Conservation (phyloP, 2,888 invertebrate genomes). For the Sarcophaga caerulescens region DNA sequence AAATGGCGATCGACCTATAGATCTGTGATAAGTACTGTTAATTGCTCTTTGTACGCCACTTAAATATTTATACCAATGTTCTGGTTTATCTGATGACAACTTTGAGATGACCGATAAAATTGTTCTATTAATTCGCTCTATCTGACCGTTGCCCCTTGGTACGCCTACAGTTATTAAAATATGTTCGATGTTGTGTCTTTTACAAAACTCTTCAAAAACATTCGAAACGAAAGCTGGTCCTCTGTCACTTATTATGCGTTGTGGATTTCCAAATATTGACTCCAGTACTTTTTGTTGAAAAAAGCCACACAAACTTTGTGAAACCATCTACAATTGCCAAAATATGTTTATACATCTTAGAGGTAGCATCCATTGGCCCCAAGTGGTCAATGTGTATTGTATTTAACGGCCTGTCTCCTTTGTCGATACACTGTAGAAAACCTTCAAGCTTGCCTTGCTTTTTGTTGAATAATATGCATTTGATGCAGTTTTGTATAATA, state of each 20-base stretch:
- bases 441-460: too few species aligned
- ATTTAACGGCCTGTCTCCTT: constrained; percentile 54
- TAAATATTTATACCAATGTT: constrained; percentile 30
- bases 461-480: too few species aligned
- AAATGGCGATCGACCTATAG: constrained; percentile 39
- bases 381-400: constrained; percentile 61
- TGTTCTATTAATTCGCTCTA: constrained; percentile 3
- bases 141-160: neutral
- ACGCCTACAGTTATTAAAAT: neutral
- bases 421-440: constrained; percentile 39
- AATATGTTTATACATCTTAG: constrained; percentile 57
- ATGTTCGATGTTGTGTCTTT: neutral
- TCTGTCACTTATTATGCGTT: constrained; percentile 49
- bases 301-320: constrained; percentile 44
- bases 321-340: too few species aligned
- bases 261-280: neutral
- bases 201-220: constrained; percentile 35
- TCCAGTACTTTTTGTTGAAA: constrained; percentile 10
- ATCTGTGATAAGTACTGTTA: constrained; percentile 10
- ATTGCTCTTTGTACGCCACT: constrained; percentile 26
- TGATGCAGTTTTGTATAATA: neutral
- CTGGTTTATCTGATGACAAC: constrained; percentile 28
- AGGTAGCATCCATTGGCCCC: constrained; percentile 45
- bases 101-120: constrained; percentile 34
- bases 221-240: constrained; percentile 34